Base-by-base conservation (phyloP, 2,797 vertebrate species). In the Parauchenoglanis punctatus region DNA sequence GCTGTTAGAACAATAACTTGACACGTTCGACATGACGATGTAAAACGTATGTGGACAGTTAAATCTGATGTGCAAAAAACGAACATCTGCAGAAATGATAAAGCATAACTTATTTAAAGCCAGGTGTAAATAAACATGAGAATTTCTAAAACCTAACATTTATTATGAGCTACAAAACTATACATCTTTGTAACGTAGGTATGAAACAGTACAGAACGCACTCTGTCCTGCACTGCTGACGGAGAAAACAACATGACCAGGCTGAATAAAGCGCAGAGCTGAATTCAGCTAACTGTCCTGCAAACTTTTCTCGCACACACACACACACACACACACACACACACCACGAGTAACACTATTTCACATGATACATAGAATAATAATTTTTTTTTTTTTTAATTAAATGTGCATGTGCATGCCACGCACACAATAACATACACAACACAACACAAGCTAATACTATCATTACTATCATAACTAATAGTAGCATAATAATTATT, bases 261-360 rank as follows among this genome's bases (percentile, higher is more conserved):
- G 28, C 76, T 78, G 52, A 78, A 63, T n/a, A n/a, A 46, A 63
- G 40, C 59, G 35, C 44, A 23, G 23, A 61, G 35, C 31, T 1
- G 56, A 81, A 81, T 81, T 81, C 35, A 44, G 20, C 58, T 81
- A 46, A 86, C 72, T 76, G 18, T 72, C 87, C 75, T 25, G 77
- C 61, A 84, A 88, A 89, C 85, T 87, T 88, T 83, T 72, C 77
- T 46, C 44, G 28, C 54, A 46, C 40, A 73, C 23, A 40, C 73
- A 54, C 58, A 56, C 52, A 28, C 56, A 59, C 63, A 82, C 59
- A 44, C 77, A 61, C 59, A 59, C 61, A 65, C 63, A 28, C 25
- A 65, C 61, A 13, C 25, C 63, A 65, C 63, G 3, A 61, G 2
- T 4, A 81, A 63, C 23, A 28, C n/a, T 13, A 58, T 10, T 46